These are phyloP conservation scores for Antrozous pallidus DNA, from an alignment of 2,797 vertebrate species.

Conservation along the genomic window DNA sequence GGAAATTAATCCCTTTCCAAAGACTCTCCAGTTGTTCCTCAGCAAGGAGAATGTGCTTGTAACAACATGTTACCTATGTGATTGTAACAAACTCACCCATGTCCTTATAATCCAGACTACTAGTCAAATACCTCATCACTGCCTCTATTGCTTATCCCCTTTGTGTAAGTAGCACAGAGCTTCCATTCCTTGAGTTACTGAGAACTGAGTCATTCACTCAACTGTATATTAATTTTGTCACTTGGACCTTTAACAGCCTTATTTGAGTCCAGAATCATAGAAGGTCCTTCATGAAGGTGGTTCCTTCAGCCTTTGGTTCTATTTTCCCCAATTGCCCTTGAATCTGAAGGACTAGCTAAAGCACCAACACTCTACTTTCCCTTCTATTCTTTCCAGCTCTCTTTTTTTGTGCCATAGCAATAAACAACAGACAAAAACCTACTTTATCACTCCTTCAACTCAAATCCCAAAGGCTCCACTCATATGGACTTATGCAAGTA, in stretches of 20 bases:
- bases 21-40: slow-evolving; percentile 20
- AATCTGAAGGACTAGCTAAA: neutral
- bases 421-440: neutral
- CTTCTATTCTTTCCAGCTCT: neutral
- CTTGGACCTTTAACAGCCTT: neutral
- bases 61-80: neutral
- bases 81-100: neutral
- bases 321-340: neutral
- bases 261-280: neutral
- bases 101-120: neutral
- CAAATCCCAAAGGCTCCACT: neutral
- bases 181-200: neutral
- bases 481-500: neutral
- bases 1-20: slow-evolving; percentile 29
- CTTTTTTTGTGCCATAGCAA: slow-evolving; percentile 33
- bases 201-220: neutral
- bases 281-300: neutral
- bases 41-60: neutral
- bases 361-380: neutral
- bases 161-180: neutral
- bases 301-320: neutral
- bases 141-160: neutral
- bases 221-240: neutral
- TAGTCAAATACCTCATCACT: neutral
- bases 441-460: neutral